A percentile compares a stretch with the other conserved stretches of the same genome.
Conservation (phyloP, 2,797 vertebrate species). For the Coracias cyanogaster region DNA sequence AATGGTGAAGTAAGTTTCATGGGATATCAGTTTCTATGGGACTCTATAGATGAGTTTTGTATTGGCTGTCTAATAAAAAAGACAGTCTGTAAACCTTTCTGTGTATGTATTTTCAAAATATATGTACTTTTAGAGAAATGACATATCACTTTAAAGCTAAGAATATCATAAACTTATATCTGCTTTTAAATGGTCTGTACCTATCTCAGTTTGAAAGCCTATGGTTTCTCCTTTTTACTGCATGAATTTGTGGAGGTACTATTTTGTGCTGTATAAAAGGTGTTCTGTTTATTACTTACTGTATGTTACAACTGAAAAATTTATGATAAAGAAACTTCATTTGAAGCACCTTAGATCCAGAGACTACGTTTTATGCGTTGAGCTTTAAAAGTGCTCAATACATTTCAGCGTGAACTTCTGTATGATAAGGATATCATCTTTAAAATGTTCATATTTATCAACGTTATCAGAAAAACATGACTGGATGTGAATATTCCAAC, state of each 20-base stretch:
- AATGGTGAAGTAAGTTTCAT: not conserved
- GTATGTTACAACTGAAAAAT: not conserved
- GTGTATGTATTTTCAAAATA: not conserved
- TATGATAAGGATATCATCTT: slow-evolving; percentile 62
- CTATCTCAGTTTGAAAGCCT: not conserved
- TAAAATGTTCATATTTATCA: slow-evolving; percentile 78
- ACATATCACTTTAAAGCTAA: not conserved
- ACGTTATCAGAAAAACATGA: slow-evolving; percentile 73
- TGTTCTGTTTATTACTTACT: not conserved
- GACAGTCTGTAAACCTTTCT: not conserved
- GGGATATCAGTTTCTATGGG: not conserved
- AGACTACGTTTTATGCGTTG: not conserved
- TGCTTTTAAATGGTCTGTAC: not conserved
- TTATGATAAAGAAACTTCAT: not conserved
- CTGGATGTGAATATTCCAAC: slow-evolving; percentile 74
- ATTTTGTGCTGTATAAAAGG: not conserved
- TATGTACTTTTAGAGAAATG: not conserved
- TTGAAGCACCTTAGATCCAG: not conserved
- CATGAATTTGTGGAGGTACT: not conserved
- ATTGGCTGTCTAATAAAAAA: not conserved
- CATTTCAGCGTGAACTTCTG: slow-evolving; percentile 36
- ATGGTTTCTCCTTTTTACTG: not conserved
- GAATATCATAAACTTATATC: not conserved
- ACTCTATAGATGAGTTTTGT: not conserved
- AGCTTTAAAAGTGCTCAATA: not conserved